These are phyloP conservation scores for Schizaphis graminum DNA, from an alignment of 2,888 invertebrate species.

Conservation along the genomic window DNA sequence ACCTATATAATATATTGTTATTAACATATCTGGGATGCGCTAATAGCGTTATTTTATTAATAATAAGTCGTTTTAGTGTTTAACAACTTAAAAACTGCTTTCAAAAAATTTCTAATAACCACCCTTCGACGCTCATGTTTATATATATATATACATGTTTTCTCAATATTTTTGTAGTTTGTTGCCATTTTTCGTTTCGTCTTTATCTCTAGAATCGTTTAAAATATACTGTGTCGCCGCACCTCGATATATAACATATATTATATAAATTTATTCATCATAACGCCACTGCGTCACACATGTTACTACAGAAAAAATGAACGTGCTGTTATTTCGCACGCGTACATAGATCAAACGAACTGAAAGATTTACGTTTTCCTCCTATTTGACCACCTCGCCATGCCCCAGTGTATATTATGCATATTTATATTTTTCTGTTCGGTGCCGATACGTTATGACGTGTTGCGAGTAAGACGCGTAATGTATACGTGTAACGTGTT, in stretches of 20 bases:
- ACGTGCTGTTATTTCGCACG: not conserved
- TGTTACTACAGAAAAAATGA: not conserved
- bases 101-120: not conserved
- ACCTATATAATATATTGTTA: not conserved
- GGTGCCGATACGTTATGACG: not conserved
- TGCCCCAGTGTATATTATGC: not conserved
- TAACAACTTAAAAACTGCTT: not conserved
- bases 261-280: not conserved
- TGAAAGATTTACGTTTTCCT: conserved; percentile 25
- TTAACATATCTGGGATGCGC: not conserved
- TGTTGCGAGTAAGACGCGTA: not conserved
- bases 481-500: not conserved
- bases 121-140: not conserved
- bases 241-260: not conserved
- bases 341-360: conserved; percentile 19
- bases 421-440: conserved; percentile 5
- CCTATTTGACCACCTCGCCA: not conserved
- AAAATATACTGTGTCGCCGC: not conserved
- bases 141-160: not conserved
- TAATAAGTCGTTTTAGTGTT: not conserved
- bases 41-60: not conserved
- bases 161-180: not conserved
- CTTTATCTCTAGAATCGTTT: not conserved
- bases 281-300: not conserved
- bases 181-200: not conserved